Conservation (phyloP, 2,888 invertebrate genomes). For the Myopa testacea region DNA sequence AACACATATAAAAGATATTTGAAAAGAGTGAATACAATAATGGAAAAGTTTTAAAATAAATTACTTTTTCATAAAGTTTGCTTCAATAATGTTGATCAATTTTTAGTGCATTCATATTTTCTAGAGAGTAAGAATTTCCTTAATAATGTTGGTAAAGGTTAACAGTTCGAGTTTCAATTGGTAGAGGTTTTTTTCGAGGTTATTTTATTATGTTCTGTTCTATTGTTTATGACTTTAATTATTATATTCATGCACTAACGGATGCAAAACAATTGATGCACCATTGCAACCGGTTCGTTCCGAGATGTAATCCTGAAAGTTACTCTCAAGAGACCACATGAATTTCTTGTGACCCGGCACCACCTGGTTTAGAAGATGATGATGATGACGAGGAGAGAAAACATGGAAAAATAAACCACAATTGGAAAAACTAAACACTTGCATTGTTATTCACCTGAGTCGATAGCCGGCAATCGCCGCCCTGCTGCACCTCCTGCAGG, state of each 20-base stretch:
- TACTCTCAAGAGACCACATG: slow-evolving; percentile 76
- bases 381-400: slow-evolving; percentile 1
- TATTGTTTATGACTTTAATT: slow-evolving; percentile 46
- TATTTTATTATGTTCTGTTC: background rate
- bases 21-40: no score
- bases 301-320: slow-evolving; percentile 75
- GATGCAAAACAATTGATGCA: slow-evolving; percentile 74
- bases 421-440: no score
- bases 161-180: background rate
- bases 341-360: slow-evolving; percentile 72
- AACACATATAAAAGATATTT: no score
- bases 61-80: no score
- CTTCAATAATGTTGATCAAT: no score
- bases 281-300: slow-evolving; percentile 74
- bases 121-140: no score
- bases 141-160: no score
- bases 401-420: background rate
- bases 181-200: background rate
- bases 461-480: slow-evolving; percentile 72
- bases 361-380: slow-evolving; percentile 52
- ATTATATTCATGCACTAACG: slow-evolving; percentile 70
- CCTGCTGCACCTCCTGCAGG: slow-evolving; percentile 72
- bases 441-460: slow-evolving; percentile 69
- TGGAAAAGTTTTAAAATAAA: no score
- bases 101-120: no score